Evolutionary conservation across 2,113 vertebrate species (phyloP), one percentile per base, ranked within the genome.

Genomic region (Murina feae): DNA sequence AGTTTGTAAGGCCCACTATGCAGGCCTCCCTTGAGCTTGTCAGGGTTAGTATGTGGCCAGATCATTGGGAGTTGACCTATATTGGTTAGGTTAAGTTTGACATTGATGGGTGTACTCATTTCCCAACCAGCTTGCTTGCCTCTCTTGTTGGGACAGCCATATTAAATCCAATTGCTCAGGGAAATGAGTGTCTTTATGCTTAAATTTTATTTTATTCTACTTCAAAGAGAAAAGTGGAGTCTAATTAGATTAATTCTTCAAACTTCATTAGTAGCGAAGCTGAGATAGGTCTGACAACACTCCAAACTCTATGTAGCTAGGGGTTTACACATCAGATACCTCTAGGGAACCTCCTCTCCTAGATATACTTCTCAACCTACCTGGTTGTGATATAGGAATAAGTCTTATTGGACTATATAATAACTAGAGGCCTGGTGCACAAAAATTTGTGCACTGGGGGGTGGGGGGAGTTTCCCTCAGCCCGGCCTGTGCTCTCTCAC

Each of bases 141-240:
- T 81, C 44, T 90, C n/a, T 37, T 81, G 16, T 60, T 78, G 75
- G 51, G n/a, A 93, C 37, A 82, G 21, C 20, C 71, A 25, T 16
- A 72, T 79, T 81, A 75, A 71, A 86, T 51, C 2, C 6, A 78
- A 39, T 53, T 44, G 9, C 83, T 87, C 20, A 79, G 55, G 35
- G 42, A 96, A 89, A 86, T 81, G 17, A 71, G 9, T 75, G 13
- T 47, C 49, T 90, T 65, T 71, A 86, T 65, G 28, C 2, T 49
- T 49, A 39, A 66, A 58, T 11, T 75, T 93, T 51, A 39, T 68
- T 83, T 71, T 74, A 74, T 68, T 39, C 25, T 47, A 76, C 71
- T 88, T 83, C 20, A 83, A 28, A 89, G 18, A 87, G 12, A 72
- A 69, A 79, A 53, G 21, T 23, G 5, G 17, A 60, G 3, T 0